Evolutionary conservation across 2,113 vertebrate species (phyloP).

Genomic region (Gnathonemus longibarbis): DNA sequence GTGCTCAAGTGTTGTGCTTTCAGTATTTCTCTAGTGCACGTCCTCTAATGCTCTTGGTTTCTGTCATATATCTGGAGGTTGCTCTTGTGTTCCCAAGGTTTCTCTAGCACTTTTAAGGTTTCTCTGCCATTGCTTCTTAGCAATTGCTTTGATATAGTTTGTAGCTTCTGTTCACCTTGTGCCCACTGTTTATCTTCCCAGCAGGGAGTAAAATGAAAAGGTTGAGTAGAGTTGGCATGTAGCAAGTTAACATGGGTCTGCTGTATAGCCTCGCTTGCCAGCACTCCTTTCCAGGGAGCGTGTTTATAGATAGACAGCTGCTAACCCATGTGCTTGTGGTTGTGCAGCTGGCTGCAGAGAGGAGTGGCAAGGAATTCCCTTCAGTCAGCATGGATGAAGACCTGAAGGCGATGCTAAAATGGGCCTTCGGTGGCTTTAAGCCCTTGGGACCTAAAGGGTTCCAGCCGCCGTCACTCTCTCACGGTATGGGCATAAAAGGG

Average conservation of each 20-base stretch:
- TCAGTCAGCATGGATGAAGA: constrained; percentile 58
- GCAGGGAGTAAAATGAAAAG: background rate
- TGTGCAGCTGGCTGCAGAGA: constrained; percentile 70
- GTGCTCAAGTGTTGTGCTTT: background rate
- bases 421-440: constrained; percentile 81
- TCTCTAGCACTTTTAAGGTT: background rate
- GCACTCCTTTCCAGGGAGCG: background rate
- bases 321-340: constrained; percentile 12
- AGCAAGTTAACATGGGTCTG: background rate
- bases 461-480: constrained; percentile 41
- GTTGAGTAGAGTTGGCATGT: background rate
- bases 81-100: background rate
- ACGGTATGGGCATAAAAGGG: constrained; percentile 18
- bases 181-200: background rate
- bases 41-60: background rate
- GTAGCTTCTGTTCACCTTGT: background rate
- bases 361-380: constrained; percentile 71
- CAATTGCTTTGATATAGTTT: background rate
- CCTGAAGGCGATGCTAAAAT: constrained; percentile 79
- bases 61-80: background rate
- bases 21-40: background rate
- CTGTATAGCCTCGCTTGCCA: background rate
- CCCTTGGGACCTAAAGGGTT: constrained; percentile 75
- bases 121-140: background rate
- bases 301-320: background rate